Base-by-base conservation (phyloP, 2,797 vertebrate species). In the Threskiornis aethiopicus region DNA sequence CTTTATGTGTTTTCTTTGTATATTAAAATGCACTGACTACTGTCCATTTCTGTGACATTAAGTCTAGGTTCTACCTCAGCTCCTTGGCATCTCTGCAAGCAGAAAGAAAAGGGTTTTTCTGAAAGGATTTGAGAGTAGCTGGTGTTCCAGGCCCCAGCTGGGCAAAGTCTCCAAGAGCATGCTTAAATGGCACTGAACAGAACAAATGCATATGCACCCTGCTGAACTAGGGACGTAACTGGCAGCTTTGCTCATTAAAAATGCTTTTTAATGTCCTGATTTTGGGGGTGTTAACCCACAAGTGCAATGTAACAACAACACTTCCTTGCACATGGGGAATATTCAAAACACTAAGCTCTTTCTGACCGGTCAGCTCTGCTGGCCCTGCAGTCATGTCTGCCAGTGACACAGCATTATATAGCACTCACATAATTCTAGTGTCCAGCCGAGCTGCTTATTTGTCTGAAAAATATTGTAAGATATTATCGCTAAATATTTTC, bases 121-220 rank as follows among this genome's bases (percentile, higher is more conserved):
- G 21, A 61, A 84, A 51, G 41, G 46, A 57, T 76, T 55, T 66
- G 42, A 55, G 58, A 70, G 42, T 35, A 82, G 33, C 24, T 66
- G 66, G 16, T 84, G 16, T 62, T 92, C 16, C 58, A 72, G 52
- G 35, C n/a, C 21, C 13, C 71, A 72, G 6, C 22, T 83, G 31
- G 69, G 13, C 33, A 54, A 67, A 67, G 20, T 62, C 26, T 91
- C 46, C 77, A 84, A 39, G 12, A 78, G 1, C 5, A 5, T 28
- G 7, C 13, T 81, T 84, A 54, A 81, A 13, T 55, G 20, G 8
- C n/a, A 57, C 20, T 24, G 12, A 57, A 25, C 25, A n/a, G 29
- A 1, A 1, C 3, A 3, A 11, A 8, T 20, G 11, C 1, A 1
- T 29, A 3, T 7, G 11, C 35, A 66, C 8, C 9, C 41, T 77